Evolutionary conservation across 2,888 invertebrate genomes (phyloP).

Genomic region (Mesorhabditis belari): DNA sequence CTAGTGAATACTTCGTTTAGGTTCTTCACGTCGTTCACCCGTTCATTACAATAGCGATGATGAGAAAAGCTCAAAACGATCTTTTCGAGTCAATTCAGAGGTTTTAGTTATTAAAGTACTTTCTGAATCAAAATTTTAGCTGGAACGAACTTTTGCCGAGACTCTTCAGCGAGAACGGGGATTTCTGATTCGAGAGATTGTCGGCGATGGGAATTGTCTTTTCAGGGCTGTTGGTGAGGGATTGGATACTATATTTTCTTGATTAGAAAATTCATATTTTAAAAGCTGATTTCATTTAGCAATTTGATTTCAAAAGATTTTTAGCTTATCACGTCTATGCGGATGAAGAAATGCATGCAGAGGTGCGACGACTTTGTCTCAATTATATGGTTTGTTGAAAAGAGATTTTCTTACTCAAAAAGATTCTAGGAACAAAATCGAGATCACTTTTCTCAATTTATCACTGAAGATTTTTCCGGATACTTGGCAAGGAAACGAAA

Average conservation of each 20-base stretch:
- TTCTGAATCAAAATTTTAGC: constrained; percentile 54
- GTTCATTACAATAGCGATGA: neutral
- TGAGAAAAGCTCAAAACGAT: neutral
- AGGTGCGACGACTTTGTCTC: constrained; percentile 76
- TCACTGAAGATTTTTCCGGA: constrained; percentile 78
- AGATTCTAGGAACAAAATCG: constrained; percentile 69
- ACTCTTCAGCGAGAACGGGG: constrained; percentile 68
- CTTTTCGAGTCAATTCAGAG: neutral
- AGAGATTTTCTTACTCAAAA: neutral
- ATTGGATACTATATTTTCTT: constrained; percentile 1
- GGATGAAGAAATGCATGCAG: constrained; percentile 79
- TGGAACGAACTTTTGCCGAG: constrained; percentile 68
- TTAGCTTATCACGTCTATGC: constrained; percentile 79
- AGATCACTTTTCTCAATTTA: constrained; percentile 78
- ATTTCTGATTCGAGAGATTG: constrained; percentile 72
- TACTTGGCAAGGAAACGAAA: constrained; percentile 75
- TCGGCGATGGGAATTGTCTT: constrained; percentile 80
- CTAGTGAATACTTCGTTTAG: neutral
- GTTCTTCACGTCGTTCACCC: no score
- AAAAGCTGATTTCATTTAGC: neutral
- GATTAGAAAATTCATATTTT: neutral
- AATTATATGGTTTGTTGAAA: constrained; percentile 72
- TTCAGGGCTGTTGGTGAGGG: constrained; percentile 70
- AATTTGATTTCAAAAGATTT: constrained; percentile 46
- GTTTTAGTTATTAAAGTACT: neutral